Conservation (phyloP, 2,888 invertebrate species). For the Camponotus fellah region DNA sequence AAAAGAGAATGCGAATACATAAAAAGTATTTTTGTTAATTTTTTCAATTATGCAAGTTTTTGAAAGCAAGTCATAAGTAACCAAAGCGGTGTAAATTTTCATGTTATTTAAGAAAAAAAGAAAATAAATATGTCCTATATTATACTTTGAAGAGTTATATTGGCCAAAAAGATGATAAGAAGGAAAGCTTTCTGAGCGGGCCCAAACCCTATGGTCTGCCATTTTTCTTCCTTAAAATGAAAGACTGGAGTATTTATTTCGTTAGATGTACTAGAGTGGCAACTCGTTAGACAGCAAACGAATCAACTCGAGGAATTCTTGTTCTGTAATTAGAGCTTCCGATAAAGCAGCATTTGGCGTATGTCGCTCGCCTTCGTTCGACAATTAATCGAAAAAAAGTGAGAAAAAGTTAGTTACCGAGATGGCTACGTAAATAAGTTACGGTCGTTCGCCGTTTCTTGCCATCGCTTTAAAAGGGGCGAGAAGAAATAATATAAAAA, state of each 20-base stretch:
- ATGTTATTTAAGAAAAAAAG: slow-evolving; percentile 16
- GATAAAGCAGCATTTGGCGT: slow-evolving; percentile 41
- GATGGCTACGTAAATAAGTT: slow-evolving; percentile 28
- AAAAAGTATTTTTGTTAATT: not conserved
- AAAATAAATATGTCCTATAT: slow-evolving; percentile 3
- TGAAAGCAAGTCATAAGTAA: slow-evolving; percentile 12
- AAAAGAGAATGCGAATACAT: not conserved
- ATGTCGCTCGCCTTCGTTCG: slow-evolving; percentile 34
- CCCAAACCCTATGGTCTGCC: slow-evolving; percentile 26
- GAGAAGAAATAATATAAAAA: not conserved
- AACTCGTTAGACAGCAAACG: slow-evolving; percentile 53
- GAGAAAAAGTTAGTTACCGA: slow-evolving; percentile 33
- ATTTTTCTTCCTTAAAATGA: slow-evolving; percentile 50
- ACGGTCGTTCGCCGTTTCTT: slow-evolving; percentile 18
- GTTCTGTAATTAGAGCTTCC: slow-evolving; percentile 68
- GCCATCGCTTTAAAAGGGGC: slow-evolving; percentile 26
- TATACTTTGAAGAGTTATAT: slow-evolving; percentile 15
- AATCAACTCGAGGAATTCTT: slow-evolving; percentile 56
- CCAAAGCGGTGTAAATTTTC: slow-evolving; percentile 35
- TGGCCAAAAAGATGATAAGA: slow-evolving; percentile 22
- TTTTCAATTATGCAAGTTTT: not conserved
- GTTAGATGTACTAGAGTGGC: slow-evolving; percentile 53
- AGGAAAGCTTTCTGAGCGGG: slow-evolving; percentile 13
- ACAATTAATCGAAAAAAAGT: slow-evolving; percentile 26
- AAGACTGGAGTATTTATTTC: slow-evolving; percentile 67